Percentiles rank a stretch among this genome's conserved stretches.
These are phyloP conservation scores for Drosophila aldrichi DNA, from an alignment of 2,888 invertebrate species.

Conservation along the genomic window DNA sequence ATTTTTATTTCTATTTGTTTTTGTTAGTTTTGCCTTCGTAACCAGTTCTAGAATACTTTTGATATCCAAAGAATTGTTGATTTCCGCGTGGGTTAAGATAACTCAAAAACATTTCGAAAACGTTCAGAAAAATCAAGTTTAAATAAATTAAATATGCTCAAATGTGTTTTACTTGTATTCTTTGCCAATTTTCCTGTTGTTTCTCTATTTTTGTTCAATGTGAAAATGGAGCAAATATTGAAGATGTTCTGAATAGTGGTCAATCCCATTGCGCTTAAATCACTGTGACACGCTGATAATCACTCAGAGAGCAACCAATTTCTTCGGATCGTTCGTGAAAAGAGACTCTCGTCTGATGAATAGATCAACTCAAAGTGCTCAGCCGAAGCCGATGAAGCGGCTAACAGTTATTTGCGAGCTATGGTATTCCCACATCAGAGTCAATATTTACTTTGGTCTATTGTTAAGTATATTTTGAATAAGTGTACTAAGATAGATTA, in stretches of 20 bases:
- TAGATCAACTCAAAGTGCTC: too few species aligned
- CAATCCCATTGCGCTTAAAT: constrained; percentile 21
- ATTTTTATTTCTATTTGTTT: constrained; percentile 60
- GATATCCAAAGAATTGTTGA: constrained; percentile 46
- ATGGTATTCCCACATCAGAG: constrained; percentile 57
- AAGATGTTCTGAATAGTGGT: constrained; percentile 62
- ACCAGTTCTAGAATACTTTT: constrained; percentile 48
- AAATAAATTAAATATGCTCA: constrained; percentile 15
- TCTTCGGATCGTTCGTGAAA: too few species aligned
- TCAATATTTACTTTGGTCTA: constrained; percentile 85
- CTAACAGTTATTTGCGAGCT: too few species aligned
- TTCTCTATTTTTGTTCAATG: constrained; percentile 63
- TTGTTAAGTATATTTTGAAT: constrained; percentile 69
- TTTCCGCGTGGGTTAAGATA: constrained; percentile 58
- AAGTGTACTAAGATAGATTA: constrained; percentile 61
- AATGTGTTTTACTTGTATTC: constrained; percentile 20
- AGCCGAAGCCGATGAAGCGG: too few species aligned
- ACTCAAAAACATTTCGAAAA: constrained; percentile 31
- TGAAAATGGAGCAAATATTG: constrained; percentile 85
- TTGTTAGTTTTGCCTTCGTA: constrained; percentile 50
- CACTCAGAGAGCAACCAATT: too few species aligned
- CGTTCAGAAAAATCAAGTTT: constrained; percentile 1
- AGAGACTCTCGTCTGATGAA: too few species aligned
- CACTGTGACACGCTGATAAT: too few species aligned
- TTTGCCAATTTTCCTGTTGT: constrained; percentile 55